These are phyloP conservation scores for Tricholauxania praeusta DNA, from an alignment of 2,888 invertebrate species.

Conservation along the genomic window DNA sequence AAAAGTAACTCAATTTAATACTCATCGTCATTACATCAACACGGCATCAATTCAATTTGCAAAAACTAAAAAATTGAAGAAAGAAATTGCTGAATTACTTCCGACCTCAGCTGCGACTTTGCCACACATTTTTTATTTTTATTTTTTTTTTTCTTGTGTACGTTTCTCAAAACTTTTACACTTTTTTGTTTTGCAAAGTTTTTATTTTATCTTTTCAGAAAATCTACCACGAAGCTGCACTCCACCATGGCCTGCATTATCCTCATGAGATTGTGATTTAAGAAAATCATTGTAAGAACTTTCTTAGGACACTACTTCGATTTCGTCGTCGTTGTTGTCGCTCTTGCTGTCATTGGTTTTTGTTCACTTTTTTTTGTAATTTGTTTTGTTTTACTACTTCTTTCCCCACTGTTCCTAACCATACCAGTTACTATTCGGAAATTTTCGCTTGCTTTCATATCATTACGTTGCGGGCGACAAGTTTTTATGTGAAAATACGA, in stretches of 20 bases:
- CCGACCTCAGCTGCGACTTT: conserved; percentile 29
- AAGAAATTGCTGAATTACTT: background rate
- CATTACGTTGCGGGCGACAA: conserved; percentile 31
- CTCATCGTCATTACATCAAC: too few species aligned
- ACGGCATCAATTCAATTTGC: conserved; percentile 17
- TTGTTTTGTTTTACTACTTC: conserved; percentile 3
- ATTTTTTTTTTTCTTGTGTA: background rate
- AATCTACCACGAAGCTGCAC: background rate
- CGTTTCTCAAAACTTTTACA: background rate
- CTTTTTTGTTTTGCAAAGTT: background rate
- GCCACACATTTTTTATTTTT: conserved; percentile 7
- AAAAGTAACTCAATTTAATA: too few species aligned
- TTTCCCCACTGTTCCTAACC: background rate
- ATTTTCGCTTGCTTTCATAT: background rate
- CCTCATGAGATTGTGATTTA: conserved; percentile 30
- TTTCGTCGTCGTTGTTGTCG: background rate
- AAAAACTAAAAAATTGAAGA: background rate
- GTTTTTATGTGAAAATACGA: conserved; percentile 8
- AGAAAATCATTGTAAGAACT: conserved; percentile 31
- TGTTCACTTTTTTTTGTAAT: too few species aligned
- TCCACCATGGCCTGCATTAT: conserved; percentile 25
- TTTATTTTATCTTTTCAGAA: background rate
- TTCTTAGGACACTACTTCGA: background rate
- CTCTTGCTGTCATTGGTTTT: too few species aligned
- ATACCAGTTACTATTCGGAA: background rate